Conservation (phyloP, 2,888 invertebrate species). For the Galerucella pusilla region DNA sequence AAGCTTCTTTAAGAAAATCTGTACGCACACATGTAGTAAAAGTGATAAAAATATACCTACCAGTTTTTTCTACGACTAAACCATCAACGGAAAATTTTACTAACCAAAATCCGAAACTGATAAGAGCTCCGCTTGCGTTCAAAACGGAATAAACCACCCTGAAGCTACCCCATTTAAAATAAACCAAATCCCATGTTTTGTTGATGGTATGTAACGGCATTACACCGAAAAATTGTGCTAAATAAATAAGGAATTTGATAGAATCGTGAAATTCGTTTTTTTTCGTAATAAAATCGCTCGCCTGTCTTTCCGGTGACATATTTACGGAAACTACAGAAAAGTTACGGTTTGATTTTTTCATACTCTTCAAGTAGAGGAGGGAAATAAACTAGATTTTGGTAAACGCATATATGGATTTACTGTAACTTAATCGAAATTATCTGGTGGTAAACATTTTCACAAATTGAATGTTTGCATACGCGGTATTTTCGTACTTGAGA, state of each 20-base stretch:
- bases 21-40: not conserved
- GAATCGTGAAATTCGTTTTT: conserved; percentile 51
- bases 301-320: conserved; percentile 6
- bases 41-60: conserved; percentile 44
- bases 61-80: conserved; percentile 55
- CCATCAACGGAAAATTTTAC: conserved; percentile 54
- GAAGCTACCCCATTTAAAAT: conserved; percentile 55
- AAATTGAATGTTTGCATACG: conserved; percentile 37
- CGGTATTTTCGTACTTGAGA: conserved; percentile 18
- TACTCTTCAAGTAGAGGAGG: not conserved
- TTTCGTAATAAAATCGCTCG: conserved; percentile 27
- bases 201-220: conserved; percentile 55
- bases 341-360: not conserved
- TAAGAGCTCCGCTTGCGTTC: conserved; percentile 51
- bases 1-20: not conserved
- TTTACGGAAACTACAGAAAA: conserved; percentile 2
- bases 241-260: conserved; percentile 53
- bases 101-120: conserved; percentile 52
- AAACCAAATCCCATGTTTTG: conserved; percentile 47
- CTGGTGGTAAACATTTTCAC: conserved; percentile 37
- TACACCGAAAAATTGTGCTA: conserved; percentile 57
- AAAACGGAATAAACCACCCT: conserved; percentile 50
- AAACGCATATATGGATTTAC: not conserved
- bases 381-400: not conserved
- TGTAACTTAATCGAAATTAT: conserved; percentile 13